Evolutionary conservation across 2,113 vertebrate genomes (phyloP).

Genomic region (Pampusana beccarii): DNA sequence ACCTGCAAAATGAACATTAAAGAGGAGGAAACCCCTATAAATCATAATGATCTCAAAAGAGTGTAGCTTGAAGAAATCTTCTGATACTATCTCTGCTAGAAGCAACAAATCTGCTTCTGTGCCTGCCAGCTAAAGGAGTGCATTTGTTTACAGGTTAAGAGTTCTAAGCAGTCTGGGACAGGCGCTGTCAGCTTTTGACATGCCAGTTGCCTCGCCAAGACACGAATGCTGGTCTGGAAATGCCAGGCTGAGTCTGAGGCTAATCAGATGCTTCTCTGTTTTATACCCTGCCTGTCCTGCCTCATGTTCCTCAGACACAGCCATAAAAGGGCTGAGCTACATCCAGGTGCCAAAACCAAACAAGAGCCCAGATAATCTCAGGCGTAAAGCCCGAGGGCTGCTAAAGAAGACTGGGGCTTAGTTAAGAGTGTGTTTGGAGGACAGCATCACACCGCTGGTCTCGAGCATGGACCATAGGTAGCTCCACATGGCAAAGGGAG

Average conservation of each 20-base stretch:
- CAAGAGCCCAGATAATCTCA: not conserved
- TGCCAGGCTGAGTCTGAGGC: not conserved
- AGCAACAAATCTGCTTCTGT: not conserved
- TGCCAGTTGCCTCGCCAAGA: not conserved
- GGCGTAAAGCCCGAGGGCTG: not conserved
- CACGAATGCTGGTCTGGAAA: not conserved
- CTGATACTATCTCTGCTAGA: not conserved
- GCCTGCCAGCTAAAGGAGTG: not conserved
- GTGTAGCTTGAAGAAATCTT: not conserved
- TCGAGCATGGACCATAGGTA: not conserved
- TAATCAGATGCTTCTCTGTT: not conserved
- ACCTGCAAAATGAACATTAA: constrained; percentile 76
- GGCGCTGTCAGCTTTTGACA: not conserved
- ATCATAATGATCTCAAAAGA: not conserved
- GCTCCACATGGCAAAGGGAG: not conserved
- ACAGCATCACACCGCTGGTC: not conserved
- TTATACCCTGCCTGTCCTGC: not conserved
- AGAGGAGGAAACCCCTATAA: constrained; percentile 20
- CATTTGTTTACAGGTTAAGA: not conserved
- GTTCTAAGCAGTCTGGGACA: not conserved
- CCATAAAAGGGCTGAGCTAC: not conserved
- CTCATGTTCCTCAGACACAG: not conserved
- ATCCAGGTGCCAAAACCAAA: not conserved
- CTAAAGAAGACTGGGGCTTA: not conserved
- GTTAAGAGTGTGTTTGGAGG: not conserved